Conservation (phyloP, 2,888 invertebrate genomes). For the Venustoraphidia nigricollis region DNA sequence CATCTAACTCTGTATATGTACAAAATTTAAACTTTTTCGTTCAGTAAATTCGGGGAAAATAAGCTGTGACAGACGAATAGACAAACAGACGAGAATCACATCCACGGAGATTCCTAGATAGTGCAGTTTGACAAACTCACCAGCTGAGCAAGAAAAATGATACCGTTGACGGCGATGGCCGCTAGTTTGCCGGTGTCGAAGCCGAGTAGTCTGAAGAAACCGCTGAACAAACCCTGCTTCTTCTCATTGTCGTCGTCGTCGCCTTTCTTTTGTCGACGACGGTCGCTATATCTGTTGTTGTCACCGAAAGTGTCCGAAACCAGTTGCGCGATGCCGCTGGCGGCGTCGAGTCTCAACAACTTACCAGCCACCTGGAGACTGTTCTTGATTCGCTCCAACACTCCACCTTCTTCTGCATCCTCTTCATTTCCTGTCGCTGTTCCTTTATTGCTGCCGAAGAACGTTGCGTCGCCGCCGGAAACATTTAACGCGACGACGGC, state of each 20-base stretch:
- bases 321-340: slow-evolving; percentile 42
- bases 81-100: no score
- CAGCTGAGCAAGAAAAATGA: slow-evolving; percentile 72
- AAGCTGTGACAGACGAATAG: no score
- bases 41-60: no score
- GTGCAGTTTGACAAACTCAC: slow-evolving; percentile 31
- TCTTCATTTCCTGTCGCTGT: slow-evolving; percentile 1
- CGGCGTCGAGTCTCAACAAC: slow-evolving; percentile 29
- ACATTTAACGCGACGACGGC: not conserved
- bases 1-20: no score
- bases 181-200: slow-evolving; percentile 62
- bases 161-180: slow-evolving; percentile 67
- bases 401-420: slow-evolving; percentile 15
- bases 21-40: no score
- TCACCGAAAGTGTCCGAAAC: slow-evolving; percentile 37
- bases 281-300: slow-evolving; percentile 9
- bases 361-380: slow-evolving; percentile 33
- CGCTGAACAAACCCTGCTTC: slow-evolving; percentile 28
- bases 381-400: slow-evolving; percentile 30
- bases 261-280: slow-evolving; percentile 11
- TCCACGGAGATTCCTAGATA: no score
- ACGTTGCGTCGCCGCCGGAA: slow-evolving; percentile 8
- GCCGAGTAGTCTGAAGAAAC: slow-evolving; percentile 54
- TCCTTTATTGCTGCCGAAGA: not conserved
- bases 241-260: slow-evolving; percentile 17